Evolutionary conservation across 2,797 vertebrate genomes (phyloP), one percentile per base, ranked within the genome.

Genomic region (Cryptoprocta ferox): DNA sequence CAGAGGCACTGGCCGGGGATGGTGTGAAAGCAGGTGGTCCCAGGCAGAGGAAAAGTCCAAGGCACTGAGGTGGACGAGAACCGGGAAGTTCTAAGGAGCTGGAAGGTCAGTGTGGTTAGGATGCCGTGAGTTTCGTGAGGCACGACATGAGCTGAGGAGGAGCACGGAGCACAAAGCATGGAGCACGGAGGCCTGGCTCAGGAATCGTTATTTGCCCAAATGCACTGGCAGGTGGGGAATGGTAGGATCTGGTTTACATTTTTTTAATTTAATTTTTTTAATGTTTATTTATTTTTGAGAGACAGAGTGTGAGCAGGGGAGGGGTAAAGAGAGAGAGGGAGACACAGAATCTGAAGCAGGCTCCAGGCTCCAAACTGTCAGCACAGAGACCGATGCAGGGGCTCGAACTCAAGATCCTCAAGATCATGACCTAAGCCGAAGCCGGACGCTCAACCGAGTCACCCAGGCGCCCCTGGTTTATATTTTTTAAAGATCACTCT

Each of bases 401-500:
- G 56, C 21, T 59, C 21, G 7, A 59, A 59, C 56, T 59, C 56
- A 10, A 21, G 6, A 0, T 6, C 56, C 8, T 7, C 8, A 6
- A 59, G 56, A 24, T 24, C 21, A 59, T 59, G 56, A 59, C 21
- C 21, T 24, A 19, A 59, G 56, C 8, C 8, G 3, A 59, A 24
- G 56, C 10, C 0, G 56, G 56, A 59, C 8, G 8, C 21, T 59
- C 19, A 59, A 59, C 56, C 7, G 56, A 59, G 56, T 24, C 56
- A 24, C 56, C 21, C 21, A 59, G 56, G 56, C 56, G 3, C 8
- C 56, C 56, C 61, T 30, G 24, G 61, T 30, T 30, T 63, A 30
- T 30, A 13, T 83, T 70, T 89, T 93, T 81, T 53, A 53, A 94
- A 95, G 50, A 56, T 86, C 42, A 78, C 37, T 84, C 32, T 87